Percentiles rank a stretch among this genome's conserved stretches.
These are phyloP conservation scores for Anolis carolinensis DNA, from an alignment of 2,113 vertebrate genomes.

Conservation along the genomic window DNA sequence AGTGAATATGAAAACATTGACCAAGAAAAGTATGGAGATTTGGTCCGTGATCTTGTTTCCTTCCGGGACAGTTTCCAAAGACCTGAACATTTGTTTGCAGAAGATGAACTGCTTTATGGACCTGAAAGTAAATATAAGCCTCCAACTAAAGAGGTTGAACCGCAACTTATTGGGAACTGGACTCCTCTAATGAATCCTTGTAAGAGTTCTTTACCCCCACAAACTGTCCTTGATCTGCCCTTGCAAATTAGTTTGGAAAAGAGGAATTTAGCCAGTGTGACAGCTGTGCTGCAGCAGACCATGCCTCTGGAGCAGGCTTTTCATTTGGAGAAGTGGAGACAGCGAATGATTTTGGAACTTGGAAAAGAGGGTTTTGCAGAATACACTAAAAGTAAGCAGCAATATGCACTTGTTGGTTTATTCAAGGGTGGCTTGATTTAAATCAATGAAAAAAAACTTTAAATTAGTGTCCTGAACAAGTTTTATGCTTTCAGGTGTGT, in stretches of 20 bases:
- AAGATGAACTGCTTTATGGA: constrained; percentile 84
- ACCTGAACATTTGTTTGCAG: constrained; percentile 79
- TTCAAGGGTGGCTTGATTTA: not conserved
- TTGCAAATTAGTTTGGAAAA: constrained; percentile 76
- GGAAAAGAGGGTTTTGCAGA: constrained; percentile 90
- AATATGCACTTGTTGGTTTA: not conserved
- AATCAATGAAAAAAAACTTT: not conserved
- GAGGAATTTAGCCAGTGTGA: constrained; percentile 82
- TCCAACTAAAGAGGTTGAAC: constrained; percentile 35
- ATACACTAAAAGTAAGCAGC: constrained; percentile 85
- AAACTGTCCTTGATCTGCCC: constrained; percentile 60
- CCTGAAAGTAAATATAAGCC: constrained; percentile 74
- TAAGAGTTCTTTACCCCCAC: constrained; percentile 52
- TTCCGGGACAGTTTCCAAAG: constrained; percentile 77
- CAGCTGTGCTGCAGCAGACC: constrained; percentile 88
- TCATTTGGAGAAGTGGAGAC: constrained; percentile 90
- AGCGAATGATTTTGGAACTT: constrained; percentile 85
- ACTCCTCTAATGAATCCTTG: constrained; percentile 79
- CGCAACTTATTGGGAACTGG: constrained; percentile 66
- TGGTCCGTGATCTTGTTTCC: constrained; percentile 84
- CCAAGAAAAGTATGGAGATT: constrained; percentile 83
- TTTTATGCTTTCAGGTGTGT: not conserved
- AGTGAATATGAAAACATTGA: constrained; percentile 84
- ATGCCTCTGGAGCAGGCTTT: constrained; percentile 85
- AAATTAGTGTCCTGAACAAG: not conserved